A percentile compares a stretch with the other conserved stretches of the same genome.
Conservation (phyloP, 2,113 vertebrate genomes). For the Sylvia atricapilla region DNA sequence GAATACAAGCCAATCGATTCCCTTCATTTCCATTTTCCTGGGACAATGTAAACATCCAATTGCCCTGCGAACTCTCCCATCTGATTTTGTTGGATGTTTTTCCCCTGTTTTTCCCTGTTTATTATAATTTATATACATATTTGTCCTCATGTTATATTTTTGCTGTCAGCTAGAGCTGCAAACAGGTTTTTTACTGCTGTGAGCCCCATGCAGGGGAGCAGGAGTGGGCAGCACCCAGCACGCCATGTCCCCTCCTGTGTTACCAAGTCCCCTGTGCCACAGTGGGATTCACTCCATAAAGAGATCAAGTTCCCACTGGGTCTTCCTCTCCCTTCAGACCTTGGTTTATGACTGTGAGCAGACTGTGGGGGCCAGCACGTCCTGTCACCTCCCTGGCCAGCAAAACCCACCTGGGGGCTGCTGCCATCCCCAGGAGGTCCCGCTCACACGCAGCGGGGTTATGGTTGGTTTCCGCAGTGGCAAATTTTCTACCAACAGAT, state of each 20-base stretch:
- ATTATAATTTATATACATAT: not conserved
- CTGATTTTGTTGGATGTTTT: not conserved
- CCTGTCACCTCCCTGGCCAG: not conserved
- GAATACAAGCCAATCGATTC: not conserved
- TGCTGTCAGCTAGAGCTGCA: not conserved
- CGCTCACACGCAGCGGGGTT: not conserved
- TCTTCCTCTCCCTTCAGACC: not conserved
- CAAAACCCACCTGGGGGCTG: not conserved
- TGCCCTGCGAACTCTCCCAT: not conserved
- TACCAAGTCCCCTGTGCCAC: rapidly evolving
- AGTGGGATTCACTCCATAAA: not conserved
- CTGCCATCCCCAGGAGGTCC: not conserved
- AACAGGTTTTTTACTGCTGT: not conserved
- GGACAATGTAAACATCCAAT: not conserved
- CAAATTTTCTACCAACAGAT: not conserved
- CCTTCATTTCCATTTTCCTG: not conserved
- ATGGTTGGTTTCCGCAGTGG: rapidly evolving
- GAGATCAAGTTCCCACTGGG: not conserved
- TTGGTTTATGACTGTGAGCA: not conserved
- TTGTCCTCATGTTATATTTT: not conserved
- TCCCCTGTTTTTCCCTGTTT: not conserved
- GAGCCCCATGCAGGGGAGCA: not conserved
- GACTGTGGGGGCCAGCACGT: not conserved
- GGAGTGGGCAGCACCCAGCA: not conserved
- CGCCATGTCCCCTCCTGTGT: not conserved